Percentiles rank a stretch among this genome's conserved stretches.
Conservation (phyloP, 2,797 vertebrate species). For the Thunnus albacares region DNA sequence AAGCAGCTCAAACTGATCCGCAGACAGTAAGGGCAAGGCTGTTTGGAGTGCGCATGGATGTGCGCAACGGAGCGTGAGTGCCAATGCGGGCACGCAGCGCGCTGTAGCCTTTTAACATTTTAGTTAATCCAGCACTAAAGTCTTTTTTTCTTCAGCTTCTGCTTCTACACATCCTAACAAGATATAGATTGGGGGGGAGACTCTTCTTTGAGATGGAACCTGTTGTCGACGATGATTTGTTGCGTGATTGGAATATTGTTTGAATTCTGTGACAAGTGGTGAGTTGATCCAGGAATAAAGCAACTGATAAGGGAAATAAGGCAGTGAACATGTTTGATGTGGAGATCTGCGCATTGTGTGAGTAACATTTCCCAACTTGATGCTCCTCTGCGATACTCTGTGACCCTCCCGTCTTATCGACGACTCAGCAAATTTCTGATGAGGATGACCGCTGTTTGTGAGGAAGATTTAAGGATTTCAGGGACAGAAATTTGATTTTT, state of each 20-base stretch:
- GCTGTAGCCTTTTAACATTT: not conserved
- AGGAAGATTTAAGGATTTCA: conserved; percentile 56
- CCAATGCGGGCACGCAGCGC: conserved; percentile 56
- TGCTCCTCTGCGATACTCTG: conserved; percentile 37
- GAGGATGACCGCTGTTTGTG: conserved; percentile 48
- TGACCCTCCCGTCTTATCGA: conserved; percentile 52
- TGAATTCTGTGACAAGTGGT: conserved; percentile 14
- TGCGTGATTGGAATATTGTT: conserved; percentile 46
- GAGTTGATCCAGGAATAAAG: conserved; percentile 44
- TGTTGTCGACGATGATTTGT: conserved; percentile 43
- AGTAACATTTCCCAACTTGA: conserved; percentile 46
- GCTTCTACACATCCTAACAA: not conserved
- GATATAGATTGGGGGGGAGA: not conserved
- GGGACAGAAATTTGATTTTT: conserved; percentile 47
- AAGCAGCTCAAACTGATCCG: conserved; percentile 38
- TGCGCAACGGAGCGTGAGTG: conserved; percentile 62
- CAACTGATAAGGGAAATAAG: not conserved
- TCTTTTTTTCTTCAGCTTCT: not conserved
- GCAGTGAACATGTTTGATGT: conserved; percentile 13
- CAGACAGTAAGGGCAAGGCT: conserved; percentile 15
- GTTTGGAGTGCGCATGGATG: conserved; percentile 48
- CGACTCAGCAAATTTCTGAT: conserved; percentile 72
- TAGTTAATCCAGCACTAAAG: conserved; percentile 19
- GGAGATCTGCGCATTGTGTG: conserved; percentile 38
- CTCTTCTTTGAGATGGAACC: conserved; percentile 35